A percentile compares a stretch with the other conserved stretches of the same genome.
These are phyloP conservation scores for Ametastegia equiseti DNA, from an alignment of 2,888 invertebrate species.

Conservation along the genomic window DNA sequence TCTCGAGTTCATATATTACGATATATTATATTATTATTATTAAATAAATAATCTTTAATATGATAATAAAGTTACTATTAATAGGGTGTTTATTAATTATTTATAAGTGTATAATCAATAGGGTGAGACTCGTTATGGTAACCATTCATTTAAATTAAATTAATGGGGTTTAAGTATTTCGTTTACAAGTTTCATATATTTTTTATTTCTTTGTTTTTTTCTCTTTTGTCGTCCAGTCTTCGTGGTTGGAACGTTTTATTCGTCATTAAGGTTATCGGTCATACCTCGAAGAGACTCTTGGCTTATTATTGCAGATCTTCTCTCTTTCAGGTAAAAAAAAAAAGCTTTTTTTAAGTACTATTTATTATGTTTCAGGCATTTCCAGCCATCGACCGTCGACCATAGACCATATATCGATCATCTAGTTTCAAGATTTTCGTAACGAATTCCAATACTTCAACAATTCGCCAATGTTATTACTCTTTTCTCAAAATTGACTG, in stretches of 20 bases:
- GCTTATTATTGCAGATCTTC: neutral
- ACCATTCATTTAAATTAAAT: conserved; percentile 44
- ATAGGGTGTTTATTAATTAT: conserved; percentile 65
- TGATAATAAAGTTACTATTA: conserved; percentile 72
- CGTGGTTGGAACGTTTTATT: conserved; percentile 30
- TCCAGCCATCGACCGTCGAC: conserved; percentile 34
- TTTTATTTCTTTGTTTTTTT: neutral
- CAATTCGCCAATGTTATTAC: neutral
- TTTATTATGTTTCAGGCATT: conserved; percentile 41
- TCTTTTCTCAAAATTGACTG: neutral
- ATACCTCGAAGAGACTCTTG: conserved; percentile 12
- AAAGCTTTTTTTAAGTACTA: conserved; percentile 22
- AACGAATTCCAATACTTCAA: neutral
- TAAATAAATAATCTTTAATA: conserved; percentile 75
- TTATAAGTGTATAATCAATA: conserved; percentile 59
- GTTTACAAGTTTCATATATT: conserved; percentile 26
- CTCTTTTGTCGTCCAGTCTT: conserved; percentile 24
- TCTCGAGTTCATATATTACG: conserved; percentile 52
- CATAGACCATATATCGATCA: neutral
- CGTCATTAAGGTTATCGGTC: neutral
- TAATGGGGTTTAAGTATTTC: conserved; percentile 50
- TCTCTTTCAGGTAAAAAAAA: conserved; percentile 30
- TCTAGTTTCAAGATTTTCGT: neutral
- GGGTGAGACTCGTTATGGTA: conserved; percentile 63
- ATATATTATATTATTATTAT: conserved; percentile 69